Evolutionary conservation across 1,140 invertebrate species (phyloP).

Genomic region (Neomicropteryx cornuta): DNA sequence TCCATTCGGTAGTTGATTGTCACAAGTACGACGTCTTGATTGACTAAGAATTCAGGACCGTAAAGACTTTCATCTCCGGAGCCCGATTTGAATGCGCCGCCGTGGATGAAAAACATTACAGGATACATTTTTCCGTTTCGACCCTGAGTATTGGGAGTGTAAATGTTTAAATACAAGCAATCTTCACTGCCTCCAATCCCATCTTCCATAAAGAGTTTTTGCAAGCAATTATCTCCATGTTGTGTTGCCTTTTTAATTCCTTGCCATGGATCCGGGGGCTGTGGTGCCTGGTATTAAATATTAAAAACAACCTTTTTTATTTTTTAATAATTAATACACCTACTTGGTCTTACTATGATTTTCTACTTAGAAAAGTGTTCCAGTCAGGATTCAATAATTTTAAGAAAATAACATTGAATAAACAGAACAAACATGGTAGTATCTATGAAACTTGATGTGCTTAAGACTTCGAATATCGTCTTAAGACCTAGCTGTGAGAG

Average conservation of each 20-base stretch:
- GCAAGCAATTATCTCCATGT: slow-evolving; percentile 38
- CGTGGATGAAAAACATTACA: slow-evolving; percentile 68
- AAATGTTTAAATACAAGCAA: slow-evolving; percentile 66
- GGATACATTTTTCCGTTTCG: slow-evolving; percentile 40
- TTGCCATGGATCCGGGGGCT: slow-evolving; percentile 34
- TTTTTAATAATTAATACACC: no score
- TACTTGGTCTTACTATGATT: no score
- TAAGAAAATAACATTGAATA: no score
- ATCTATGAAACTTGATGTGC: no score
- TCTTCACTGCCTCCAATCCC: slow-evolving; percentile 44
- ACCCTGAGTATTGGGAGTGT: slow-evolving; percentile 33
- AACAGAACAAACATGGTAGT: no score
- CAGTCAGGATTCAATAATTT: no score
- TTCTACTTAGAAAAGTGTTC: no score
- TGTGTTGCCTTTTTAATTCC: slow-evolving; percentile 32
- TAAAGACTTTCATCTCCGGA: slow-evolving; percentile 43
- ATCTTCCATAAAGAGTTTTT: slow-evolving; percentile 26
- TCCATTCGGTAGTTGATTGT: slow-evolving; percentile 54
- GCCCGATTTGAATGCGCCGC: slow-evolving; percentile 56
- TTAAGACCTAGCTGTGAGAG: no score
- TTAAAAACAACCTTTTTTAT: no score
- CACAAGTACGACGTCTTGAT: slow-evolving; percentile 48
- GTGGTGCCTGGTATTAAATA: no score
- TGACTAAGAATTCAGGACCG: slow-evolving; percentile 49
- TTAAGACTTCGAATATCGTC: no score